Conservation (phyloP, 2,888 invertebrate genomes). For the Perizoma affinitatum region DNA sequence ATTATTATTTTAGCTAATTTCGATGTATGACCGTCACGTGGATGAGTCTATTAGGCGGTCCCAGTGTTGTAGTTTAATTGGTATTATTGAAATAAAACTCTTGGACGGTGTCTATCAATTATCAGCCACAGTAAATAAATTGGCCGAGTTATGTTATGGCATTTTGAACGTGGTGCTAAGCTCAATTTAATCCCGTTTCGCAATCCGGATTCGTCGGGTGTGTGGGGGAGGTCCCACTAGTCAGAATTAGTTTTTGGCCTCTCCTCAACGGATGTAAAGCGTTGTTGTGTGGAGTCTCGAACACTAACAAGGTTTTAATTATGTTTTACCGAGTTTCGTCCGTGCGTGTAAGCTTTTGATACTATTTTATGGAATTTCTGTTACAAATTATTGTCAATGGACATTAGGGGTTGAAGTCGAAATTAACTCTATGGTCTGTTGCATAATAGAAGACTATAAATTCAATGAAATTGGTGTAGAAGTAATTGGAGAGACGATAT, state of each 20-base stretch:
- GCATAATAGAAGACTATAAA: constrained; percentile 5
- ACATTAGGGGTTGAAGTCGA: constrained; percentile 13
- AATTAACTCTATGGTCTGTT: constrained; percentile 13
- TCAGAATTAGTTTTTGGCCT: constrained; percentile 73
- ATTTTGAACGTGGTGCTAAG: constrained; percentile 53
- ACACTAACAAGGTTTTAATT: constrained; percentile 73
- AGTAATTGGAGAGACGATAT: constrained; percentile 9
- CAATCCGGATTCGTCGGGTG: constrained; percentile 44
- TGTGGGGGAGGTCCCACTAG: constrained; percentile 39
- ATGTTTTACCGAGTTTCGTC: constrained; percentile 59
- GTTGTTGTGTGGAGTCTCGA: constrained; percentile 59
- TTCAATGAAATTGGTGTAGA: constrained; percentile 6
- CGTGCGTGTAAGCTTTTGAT: constrained; percentile 57
- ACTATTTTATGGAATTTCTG: constrained; percentile 50
- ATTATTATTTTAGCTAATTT: constrained; percentile 47
- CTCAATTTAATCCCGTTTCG: constrained; percentile 57
- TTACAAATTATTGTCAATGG: constrained; percentile 50
- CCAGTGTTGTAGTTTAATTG: constrained; percentile 8
- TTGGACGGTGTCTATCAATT: constrained; percentile 6
- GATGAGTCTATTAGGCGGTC: constrained; percentile 39
- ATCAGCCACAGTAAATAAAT: constrained; percentile 26
- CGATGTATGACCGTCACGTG: constrained; percentile 54
- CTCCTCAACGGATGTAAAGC: constrained; percentile 60
- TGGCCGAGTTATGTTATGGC: constrained; percentile 38
- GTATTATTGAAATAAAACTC: constrained; percentile 15